A percentile compares a stretch with the other conserved stretches of the same genome.
Conservation (phyloP, 1,140 invertebrate genomes). For the Sipha flava region DNA sequence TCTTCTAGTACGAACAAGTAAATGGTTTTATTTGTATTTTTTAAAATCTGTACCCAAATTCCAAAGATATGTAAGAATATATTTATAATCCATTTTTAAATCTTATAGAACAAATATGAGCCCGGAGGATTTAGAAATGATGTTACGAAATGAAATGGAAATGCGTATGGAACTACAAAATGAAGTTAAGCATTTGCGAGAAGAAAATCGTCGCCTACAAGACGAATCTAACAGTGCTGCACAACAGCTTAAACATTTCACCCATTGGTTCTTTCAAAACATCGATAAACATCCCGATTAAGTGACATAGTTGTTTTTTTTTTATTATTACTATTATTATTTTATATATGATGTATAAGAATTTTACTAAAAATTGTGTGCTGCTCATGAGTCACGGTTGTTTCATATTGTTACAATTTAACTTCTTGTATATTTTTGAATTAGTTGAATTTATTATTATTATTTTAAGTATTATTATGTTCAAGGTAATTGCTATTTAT, state of each 20-base stretch:
- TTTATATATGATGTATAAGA: neutral
- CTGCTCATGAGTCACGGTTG: neutral
- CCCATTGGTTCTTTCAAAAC: slow-evolving; percentile 87
- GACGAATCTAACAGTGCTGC: slow-evolving; percentile 82
- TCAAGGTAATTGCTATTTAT: slow-evolving; percentile 8
- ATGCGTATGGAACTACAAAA: slow-evolving; percentile 56
- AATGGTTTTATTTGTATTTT: neutral
- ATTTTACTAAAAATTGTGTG: neutral
- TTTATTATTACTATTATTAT: neutral
- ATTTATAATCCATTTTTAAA: neutral
- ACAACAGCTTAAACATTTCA: slow-evolving; percentile 78
- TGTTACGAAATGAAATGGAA: slow-evolving; percentile 54
- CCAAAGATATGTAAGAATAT: too few species aligned
- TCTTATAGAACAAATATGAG: slow-evolving; percentile 16
- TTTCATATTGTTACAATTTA: slow-evolving; percentile 10
- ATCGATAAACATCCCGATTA: slow-evolving; percentile 56
- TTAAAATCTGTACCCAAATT: neutral
- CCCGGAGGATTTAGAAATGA: slow-evolving; percentile 45
- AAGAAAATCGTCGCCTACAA: slow-evolving; percentile 76
- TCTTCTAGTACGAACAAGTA: slow-evolving; percentile 17
- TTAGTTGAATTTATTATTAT: slow-evolving; percentile 1
- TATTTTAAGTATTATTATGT: slow-evolving; percentile 15
- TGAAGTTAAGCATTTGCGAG: slow-evolving; percentile 64
- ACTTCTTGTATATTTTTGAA: slow-evolving; percentile 21
- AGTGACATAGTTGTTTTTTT: neutral